These are phyloP conservation scores for Willowsia nigromaculata DNA, from an alignment of 2,888 invertebrate species.

Conservation along the genomic window DNA sequence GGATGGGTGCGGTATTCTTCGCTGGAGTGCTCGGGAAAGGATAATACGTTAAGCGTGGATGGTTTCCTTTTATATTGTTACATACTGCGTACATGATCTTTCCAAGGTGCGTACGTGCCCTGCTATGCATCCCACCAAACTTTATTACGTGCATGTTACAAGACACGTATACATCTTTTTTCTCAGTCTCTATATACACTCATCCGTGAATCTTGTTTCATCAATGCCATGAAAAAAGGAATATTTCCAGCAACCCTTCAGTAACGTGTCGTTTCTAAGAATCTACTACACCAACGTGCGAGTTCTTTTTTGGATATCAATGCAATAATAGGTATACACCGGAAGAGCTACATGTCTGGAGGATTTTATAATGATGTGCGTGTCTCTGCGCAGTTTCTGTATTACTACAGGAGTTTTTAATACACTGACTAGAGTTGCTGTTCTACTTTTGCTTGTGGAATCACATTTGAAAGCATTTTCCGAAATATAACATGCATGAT, in stretches of 20 bases:
- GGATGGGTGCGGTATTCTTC: constrained; percentile 7
- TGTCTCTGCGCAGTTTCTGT: too few relatives aligned
- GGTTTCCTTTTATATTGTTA: not conserved
- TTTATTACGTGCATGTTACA: constrained; percentile 7
- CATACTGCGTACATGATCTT: not conserved
- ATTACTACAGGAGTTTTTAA: too few relatives aligned
- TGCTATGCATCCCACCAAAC: not conserved
- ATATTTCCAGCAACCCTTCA: not conserved
- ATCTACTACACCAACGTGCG: too few relatives aligned
- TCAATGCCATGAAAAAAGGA: constrained; percentile 1
- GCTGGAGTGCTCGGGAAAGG: not conserved
- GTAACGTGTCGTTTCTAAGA: not conserved
- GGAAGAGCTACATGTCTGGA: too few relatives aligned
- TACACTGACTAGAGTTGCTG: too few relatives aligned
- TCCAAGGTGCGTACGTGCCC: not conserved
- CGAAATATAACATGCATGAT: too few relatives aligned
- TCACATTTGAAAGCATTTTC: too few relatives aligned
- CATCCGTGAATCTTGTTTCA: not conserved
- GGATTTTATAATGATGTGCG: too few relatives aligned
- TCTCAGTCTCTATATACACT: not conserved
- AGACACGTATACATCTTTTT: not conserved
- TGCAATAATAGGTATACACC: too few relatives aligned
- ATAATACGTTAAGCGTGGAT: too few relatives aligned
- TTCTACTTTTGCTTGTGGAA: too few relatives aligned
- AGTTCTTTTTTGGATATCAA: too few relatives aligned